Evolutionary conservation across 2,797 vertebrate species (phyloP).

Genomic region (Lithobates pipiens): DNA sequence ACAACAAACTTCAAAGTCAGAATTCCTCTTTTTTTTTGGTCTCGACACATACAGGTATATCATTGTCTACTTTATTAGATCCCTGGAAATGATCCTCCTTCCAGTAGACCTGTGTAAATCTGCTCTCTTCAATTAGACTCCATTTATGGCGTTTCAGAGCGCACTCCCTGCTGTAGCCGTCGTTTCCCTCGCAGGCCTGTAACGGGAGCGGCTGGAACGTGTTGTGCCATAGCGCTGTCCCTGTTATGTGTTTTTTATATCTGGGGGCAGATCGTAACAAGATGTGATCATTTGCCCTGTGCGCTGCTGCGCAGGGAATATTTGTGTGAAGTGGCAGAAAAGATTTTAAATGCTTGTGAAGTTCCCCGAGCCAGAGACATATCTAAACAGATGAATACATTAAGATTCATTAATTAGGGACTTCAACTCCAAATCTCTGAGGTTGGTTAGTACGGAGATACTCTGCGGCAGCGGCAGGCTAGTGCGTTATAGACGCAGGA

Average conservation of each 20-base stretch:
- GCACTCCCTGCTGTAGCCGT: not conserved
- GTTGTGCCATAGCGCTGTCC: not conserved
- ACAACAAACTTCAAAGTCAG: not conserved
- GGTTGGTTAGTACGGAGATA: slow-evolving; percentile 49
- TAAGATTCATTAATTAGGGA: slow-evolving; percentile 60
- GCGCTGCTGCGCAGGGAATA: slow-evolving; percentile 48
- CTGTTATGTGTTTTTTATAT: slow-evolving; percentile 35
- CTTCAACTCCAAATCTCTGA: slow-evolving; percentile 44
- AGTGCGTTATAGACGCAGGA: not conserved
- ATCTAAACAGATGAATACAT: slow-evolving; percentile 61
- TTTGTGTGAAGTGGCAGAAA: slow-evolving; percentile 60
- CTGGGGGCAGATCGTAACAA: slow-evolving; percentile 59
- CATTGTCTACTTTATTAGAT: not conserved
- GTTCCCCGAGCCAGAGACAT: slow-evolving; percentile 46
- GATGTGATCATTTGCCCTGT: slow-evolving; percentile 59
- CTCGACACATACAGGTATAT: not conserved
- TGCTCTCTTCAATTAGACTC: slow-evolving; percentile 25
- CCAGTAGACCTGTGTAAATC: slow-evolving; percentile 7
- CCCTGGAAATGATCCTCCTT: slow-evolving; percentile 9
- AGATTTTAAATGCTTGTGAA: slow-evolving; percentile 62
- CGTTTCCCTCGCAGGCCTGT: slow-evolving; percentile 1
- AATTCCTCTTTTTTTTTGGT: not conserved
- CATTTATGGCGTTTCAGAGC: not conserved
- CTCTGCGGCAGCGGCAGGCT: slow-evolving; percentile 11
- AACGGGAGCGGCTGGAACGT: not conserved